Evolutionary conservation across 2,888 invertebrate species (phyloP), one percentile per base, ranked within the genome.

Genomic region (Spilosoma lubricipeda): DNA sequence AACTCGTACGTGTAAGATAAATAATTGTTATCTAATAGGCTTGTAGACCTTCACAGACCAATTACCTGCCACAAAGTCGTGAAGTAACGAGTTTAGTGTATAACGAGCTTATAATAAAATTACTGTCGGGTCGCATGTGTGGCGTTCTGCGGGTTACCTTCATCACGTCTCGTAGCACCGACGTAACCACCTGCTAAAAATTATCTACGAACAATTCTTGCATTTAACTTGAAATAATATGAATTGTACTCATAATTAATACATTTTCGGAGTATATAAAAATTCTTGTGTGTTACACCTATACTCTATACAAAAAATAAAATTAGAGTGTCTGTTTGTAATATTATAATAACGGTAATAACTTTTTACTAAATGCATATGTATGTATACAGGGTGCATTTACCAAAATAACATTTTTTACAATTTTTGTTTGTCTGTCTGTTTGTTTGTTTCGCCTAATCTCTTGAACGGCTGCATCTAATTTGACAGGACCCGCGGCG

Each of bases 91-190:
- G 79, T 80, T 80, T 83, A 86, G 81, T 69, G 76, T 74, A 79
- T 86, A 88, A 87, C 87, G 82, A 84, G 86, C 86, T 89, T 87
- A 87, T 89, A 87, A 86, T 87, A 86, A 86, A 87, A 86, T 89
- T 84, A 88, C 83, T 80, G 69, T 84, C 81, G 78, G 84, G 82
- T 79, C 80, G 81, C 88, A 88, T 86, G 84, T 88, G 88, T 84
- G 89, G 80, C 86, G 86, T 84, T 86, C 81, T 88, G 89, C 67
- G 90, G 91, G 72, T 77, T 82, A 89, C 91, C 90, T 88, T 87
- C 90, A 88, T 90, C 90, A 90, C 85, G 76, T 82, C 68, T 73
- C 77, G 79, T 78, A 78, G 77, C 81, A 82, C 77, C 81, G 77
- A 79, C 78, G 78, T 79, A 30, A 64, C 67, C 64, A n/a, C 36